Evolutionary conservation across 1,140 invertebrate species (phyloP).

Genomic region (Macrobrachium rosenbergii): DNA sequence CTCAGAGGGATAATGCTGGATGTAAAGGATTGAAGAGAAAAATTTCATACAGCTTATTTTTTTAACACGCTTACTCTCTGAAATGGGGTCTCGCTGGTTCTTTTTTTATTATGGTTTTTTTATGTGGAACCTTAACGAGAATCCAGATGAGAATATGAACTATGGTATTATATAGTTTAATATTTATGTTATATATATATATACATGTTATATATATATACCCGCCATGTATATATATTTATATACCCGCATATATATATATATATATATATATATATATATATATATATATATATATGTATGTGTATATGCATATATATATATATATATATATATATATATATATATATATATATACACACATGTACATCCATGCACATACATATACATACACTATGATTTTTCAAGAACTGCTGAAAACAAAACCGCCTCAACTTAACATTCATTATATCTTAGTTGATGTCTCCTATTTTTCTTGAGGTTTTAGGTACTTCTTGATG

Average conservation of each 20-base stretch:
- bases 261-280: slow-evolving; percentile 14
- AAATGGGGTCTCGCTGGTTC: background rate
- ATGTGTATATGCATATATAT: background rate
- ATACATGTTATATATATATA: background rate
- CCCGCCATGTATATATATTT: background rate
- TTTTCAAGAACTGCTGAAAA: too few species aligned
- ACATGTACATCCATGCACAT: background rate
- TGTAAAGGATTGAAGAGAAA: too few species aligned
- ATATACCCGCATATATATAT: background rate
- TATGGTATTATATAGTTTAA: background rate
- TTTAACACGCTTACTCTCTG: too few species aligned
- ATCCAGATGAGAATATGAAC: background rate
- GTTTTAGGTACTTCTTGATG: too few species aligned
- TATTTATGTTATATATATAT: too few species aligned
- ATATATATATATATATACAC: background rate
- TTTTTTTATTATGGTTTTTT: background rate
- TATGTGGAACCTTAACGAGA: background rate
- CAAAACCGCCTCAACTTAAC: too few species aligned
- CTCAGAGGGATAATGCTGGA: too few species aligned
- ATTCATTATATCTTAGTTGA: too few species aligned
- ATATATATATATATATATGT: background rate
- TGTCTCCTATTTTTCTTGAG: too few species aligned
- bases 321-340: background rate
- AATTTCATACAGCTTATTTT: too few species aligned
- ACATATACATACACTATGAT: background rate